Evolutionary conservation across 1,140 invertebrate species (phyloP).

Genomic region (Cylas formicarius): DNA sequence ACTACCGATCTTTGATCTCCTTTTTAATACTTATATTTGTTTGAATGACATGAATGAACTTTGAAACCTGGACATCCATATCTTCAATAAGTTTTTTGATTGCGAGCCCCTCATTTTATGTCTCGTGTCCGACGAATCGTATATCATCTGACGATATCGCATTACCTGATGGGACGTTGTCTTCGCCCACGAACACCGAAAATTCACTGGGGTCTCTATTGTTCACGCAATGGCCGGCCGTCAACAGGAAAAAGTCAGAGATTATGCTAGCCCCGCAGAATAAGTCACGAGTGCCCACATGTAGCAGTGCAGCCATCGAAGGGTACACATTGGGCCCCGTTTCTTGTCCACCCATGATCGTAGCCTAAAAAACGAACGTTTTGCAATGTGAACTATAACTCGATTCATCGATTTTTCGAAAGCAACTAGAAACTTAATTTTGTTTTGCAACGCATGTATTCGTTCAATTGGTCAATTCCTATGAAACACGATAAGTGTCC

Average conservation of each 20-base stretch:
- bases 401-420: neutral
- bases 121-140: too few relatives aligned
- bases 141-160: too few relatives aligned
- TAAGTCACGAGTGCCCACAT: constrained; percentile 35
- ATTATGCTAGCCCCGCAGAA: constrained; percentile 63
- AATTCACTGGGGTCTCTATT: constrained; percentile 17
- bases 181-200: constrained; percentile 47
- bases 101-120: too few relatives aligned
- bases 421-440: constrained; percentile 1
- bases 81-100: too few relatives aligned
- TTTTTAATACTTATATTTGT: too few relatives aligned
- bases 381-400: neutral
- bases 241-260: constrained; percentile 51
- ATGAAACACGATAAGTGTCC: too few relatives aligned
- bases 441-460: neutral
- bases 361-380: constrained; percentile 22
- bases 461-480: neutral
- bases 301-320: constrained; percentile 56
- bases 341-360: constrained; percentile 55
- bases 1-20: too few relatives aligned
- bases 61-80: too few relatives aligned
- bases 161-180: constrained; percentile 26
- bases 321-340: constrained; percentile 57
- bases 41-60: too few relatives aligned
- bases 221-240: constrained; percentile 61